phyloP scores from a whole-genome alignment of 2,797 vertebrate species.

The Danio kyathit region DNA sequence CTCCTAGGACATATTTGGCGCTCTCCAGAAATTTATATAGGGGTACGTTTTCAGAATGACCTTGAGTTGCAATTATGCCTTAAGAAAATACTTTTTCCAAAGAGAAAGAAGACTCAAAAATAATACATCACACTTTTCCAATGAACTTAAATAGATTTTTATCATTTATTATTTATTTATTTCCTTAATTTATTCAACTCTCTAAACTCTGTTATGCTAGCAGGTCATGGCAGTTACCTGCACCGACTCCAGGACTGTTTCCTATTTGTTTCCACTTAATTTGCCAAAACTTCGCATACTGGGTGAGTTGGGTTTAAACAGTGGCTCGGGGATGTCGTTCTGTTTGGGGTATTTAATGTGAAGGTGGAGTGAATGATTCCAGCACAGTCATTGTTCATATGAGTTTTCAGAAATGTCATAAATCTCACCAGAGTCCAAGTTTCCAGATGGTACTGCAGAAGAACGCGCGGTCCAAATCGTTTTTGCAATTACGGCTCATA shows the following conservation, averaged over 20 bases:
- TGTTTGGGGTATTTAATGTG: constrained; percentile 25
- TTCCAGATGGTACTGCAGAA: constrained; percentile 43
- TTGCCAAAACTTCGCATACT: constrained; percentile 18
- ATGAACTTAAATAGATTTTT: no score
- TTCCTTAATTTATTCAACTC: constrained; percentile 12
- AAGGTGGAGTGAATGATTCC: constrained; percentile 34
- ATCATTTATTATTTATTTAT: no score
- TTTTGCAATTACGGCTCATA: constrained; percentile 30
- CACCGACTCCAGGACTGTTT: constrained; percentile 21
- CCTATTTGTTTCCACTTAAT: constrained; percentile 16
- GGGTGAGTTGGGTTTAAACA: constrained; percentile 15
- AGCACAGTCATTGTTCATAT: constrained; percentile 19
- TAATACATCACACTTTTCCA: no score
- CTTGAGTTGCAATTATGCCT: no score
- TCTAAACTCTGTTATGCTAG: constrained; percentile 39
- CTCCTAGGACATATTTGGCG: no score
- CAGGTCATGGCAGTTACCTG: constrained; percentile 48
- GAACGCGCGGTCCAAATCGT: constrained; percentile 20
- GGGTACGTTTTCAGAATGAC: no score
- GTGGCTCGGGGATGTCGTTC: constrained; percentile 15
- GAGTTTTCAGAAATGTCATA: constrained; percentile 42
- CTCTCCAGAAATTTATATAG: no score
- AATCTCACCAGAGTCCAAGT: constrained; percentile 33
- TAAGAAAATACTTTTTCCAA: no score
- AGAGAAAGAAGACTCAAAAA: no score